A percentile compares a stretch with the other conserved stretches of the same genome.
These are phyloP conservation scores for Harpalus rubripes DNA, from an alignment of 2,888 invertebrate species.

Conservation along the genomic window DNA sequence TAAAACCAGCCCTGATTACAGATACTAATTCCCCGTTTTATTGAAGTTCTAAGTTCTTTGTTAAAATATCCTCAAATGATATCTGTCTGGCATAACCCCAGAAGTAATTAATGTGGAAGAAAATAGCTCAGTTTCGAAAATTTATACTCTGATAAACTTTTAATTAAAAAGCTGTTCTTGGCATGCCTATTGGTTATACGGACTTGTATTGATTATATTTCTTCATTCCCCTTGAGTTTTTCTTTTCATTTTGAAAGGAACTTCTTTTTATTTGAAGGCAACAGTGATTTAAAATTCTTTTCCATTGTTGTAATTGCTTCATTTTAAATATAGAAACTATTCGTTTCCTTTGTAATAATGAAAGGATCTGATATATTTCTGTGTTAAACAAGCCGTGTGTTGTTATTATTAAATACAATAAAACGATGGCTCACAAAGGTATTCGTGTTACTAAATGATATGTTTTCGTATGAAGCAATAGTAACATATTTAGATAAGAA, in stretches of 20 bases:
- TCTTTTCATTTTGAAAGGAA: slow-evolving; percentile 31
- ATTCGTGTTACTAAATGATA: slow-evolving; percentile 46
- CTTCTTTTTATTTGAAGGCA: slow-evolving; percentile 34
- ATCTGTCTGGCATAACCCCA: slow-evolving; percentile 42
- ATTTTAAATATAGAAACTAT: not conserved
- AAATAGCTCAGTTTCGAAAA: slow-evolving; percentile 49
- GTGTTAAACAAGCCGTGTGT: slow-evolving; percentile 14
- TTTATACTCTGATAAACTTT: slow-evolving; percentile 54
- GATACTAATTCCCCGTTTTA: slow-evolving; percentile 12
- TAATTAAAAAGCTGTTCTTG: slow-evolving; percentile 54
- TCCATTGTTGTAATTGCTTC: slow-evolving; percentile 7
- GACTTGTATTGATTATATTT: slow-evolving; percentile 46
- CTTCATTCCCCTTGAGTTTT: slow-evolving; percentile 21
- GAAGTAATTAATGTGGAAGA: slow-evolving; percentile 44
- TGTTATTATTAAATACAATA: slow-evolving; percentile 43
- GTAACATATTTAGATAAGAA: slow-evolving; percentile 43
- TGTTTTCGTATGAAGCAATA: slow-evolving; percentile 49
- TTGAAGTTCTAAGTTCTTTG: slow-evolving; percentile 1
- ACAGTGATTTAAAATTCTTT: slow-evolving; percentile 41
- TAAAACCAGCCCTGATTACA: not conserved
- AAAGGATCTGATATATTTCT: not conserved
- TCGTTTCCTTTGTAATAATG: not conserved
- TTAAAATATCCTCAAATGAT: slow-evolving; percentile 25
- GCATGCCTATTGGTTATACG: slow-evolving; percentile 48
- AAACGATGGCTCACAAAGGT: slow-evolving; percentile 37